These are phyloP conservation scores for Hypselothyrea guttata DNA, from an alignment of 2,888 invertebrate species.

Conservation along the genomic window DNA sequence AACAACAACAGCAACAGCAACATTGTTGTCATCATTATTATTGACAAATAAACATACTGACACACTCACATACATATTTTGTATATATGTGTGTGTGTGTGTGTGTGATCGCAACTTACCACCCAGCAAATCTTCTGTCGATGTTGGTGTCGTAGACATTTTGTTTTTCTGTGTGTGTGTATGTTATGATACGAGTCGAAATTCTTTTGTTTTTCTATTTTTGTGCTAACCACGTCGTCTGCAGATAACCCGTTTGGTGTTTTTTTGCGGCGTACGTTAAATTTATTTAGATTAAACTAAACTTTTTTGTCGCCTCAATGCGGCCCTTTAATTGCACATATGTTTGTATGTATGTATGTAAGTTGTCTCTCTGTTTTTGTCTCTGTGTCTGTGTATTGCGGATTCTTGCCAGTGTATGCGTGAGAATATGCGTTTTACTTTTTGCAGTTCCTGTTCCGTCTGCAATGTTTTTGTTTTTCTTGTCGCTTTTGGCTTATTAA, in stretches of 20 bases:
- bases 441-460: conserved; percentile 59
- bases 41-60: conserved; percentile 42
- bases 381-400: neutral
- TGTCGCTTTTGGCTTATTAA: conserved; percentile 34
- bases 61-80: conserved; percentile 18
- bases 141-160: conserved; percentile 82
- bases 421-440: conserved; percentile 74
- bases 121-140: conserved; percentile 81
- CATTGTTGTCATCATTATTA: conserved; percentile 62
- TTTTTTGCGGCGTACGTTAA: conserved; percentile 52
- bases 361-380: conserved; percentile 12
- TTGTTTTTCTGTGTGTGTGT: conserved; percentile 56
- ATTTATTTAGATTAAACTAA: conserved; percentile 61
- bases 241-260: conserved; percentile 60
- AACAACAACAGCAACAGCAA: conserved; percentile 31
- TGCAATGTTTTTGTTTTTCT: conserved; percentile 40
- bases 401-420: conserved; percentile 55
- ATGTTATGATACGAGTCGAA: conserved; percentile 24
- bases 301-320: conserved; percentile 52
- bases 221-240: conserved; percentile 56
- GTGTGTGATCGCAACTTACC: conserved; percentile 77
- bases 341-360: conserved; percentile 21
- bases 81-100: conserved; percentile 4
- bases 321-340: conserved; percentile 62
- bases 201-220: conserved; percentile 29